Evolutionary conservation across 2,888 invertebrate genomes (phyloP).

Genomic region (Ochropacha duplaris): DNA sequence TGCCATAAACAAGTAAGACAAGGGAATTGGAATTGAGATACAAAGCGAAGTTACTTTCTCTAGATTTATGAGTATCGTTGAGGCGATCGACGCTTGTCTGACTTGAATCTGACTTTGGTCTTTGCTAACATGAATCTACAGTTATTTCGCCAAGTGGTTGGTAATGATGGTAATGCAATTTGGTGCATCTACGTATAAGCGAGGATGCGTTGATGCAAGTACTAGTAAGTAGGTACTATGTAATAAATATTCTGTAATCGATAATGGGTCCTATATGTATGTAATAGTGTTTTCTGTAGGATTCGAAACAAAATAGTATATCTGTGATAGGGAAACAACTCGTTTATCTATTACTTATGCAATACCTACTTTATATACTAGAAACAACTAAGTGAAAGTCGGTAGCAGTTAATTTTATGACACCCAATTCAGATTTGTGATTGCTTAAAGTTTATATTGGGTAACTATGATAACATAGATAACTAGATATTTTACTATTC

Average conservation of each 20-base stretch:
- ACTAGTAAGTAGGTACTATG: too few relatives aligned
- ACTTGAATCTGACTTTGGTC: background rate
- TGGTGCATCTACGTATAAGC: too few relatives aligned
- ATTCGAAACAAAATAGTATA: too few relatives aligned
- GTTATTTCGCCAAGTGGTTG: background rate
- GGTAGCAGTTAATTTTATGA: conserved; percentile 20
- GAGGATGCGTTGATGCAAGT: too few relatives aligned
- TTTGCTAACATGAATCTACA: background rate
- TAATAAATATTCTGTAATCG: background rate
- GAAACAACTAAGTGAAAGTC: conserved; percentile 22
- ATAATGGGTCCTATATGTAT: background rate
- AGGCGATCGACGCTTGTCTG: background rate
- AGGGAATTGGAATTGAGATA: background rate
- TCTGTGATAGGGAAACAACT: background rate
- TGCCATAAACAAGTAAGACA: background rate
- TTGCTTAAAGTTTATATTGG: too few relatives aligned
- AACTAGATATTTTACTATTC: too few relatives aligned
- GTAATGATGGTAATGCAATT: background rate
- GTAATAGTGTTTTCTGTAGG: too few relatives aligned
- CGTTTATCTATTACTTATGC: conserved; percentile 8
- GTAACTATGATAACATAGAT: too few relatives aligned
- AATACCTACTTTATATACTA: conserved; percentile 17
- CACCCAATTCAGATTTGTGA: background rate
- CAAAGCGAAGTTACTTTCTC: background rate
- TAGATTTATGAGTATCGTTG: conserved; percentile 2